Base-by-base conservation (phyloP, 2,797 vertebrate species). In the Gobio occitaniae region DNA sequence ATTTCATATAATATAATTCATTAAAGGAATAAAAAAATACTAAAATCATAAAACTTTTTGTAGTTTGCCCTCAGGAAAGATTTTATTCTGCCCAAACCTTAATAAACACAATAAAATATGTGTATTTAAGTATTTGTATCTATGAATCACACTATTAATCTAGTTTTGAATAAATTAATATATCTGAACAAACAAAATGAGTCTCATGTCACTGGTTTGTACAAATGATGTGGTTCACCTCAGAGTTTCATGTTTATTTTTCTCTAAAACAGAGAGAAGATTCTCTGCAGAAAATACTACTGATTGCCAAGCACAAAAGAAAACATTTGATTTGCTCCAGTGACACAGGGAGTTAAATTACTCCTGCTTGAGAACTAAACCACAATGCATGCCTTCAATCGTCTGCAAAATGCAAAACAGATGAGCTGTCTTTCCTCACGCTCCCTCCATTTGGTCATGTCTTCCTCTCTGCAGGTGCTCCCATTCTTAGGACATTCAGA, bases 281-380 rank as follows among this genome's bases (percentile, higher is more conserved):
- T 25, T 52, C 59, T 75, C 75, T 50, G 81, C 59, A 68, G 36
- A 76, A 80, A 86, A 41, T 66, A 56, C 77, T 69, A 5, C 32
- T 15, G 87, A 87, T 76, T 15, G 74, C 84, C 82, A 89, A 76
- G 9, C 87, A 83, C 89, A 80, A 65, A 54, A 87, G 54, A 78
- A 86, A 82, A 77, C 74, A 86, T 80, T 84, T 70, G 82, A 84
- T 84, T 70, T 78, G 82, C 82, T 77, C 74, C 82, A 78, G 19
- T 59, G 82, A 78, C 38, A 25, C 82, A 17, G 61, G 17, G n/a
- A 36, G 74, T 78, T 69, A 78, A 78, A 84, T 84, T 66, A 66
- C 81, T 83, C 81, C 71, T 66, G 59, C 32, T 75, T 66, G 81
- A 17, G 50, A 84, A 47, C 74, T 36, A 70, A 78, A 70, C 63